A percentile compares a stretch with the other conserved stretches of the same genome.
phyloP scores from a whole-genome alignment of 2,797 vertebrate species.

The Salmo trutta region DNA sequence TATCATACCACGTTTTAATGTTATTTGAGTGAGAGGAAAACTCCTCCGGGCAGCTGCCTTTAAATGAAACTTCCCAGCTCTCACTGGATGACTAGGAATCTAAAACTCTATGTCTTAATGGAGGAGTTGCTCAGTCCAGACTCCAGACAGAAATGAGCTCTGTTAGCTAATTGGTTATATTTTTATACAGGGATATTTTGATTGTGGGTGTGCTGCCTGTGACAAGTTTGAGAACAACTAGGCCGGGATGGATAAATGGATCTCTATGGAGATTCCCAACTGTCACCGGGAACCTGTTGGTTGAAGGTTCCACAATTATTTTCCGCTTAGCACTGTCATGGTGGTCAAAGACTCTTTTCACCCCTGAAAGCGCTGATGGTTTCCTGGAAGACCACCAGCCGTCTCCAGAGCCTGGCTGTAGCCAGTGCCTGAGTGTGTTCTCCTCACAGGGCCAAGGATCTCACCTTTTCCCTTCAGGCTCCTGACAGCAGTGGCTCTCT shows the following conservation, averaged over 20 bases:
- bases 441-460: constrained; percentile 63
- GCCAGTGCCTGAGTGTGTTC: constrained; percentile 60
- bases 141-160: constrained; percentile 41
- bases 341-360: constrained; percentile 70
- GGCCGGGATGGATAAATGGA: constrained; percentile 46
- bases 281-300: constrained; percentile 33
- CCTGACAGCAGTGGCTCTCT: constrained; percentile 40
- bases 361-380: constrained; percentile 41
- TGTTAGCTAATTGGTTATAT: constrained; percentile 15
- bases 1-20: constrained; percentile 23
- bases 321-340: constrained; percentile 45
- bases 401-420: constrained; percentile 29
- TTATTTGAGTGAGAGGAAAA: constrained; percentile 50
- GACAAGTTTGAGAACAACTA: constrained; percentile 22
- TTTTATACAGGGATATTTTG: constrained; percentile 50
- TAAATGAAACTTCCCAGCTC: constrained; percentile 45
- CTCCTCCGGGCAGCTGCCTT: constrained; percentile 24
- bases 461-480: constrained; percentile 63
- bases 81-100: constrained; percentile 42
- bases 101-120: constrained; percentile 48
- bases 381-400: constrained; percentile 53
- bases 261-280: constrained; percentile 47
- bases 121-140: constrained; percentile 31
- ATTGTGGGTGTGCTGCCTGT: constrained; percentile 45
- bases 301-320: constrained; percentile 26